Evolutionary conservation across 2,797 vertebrate species (phyloP).

Genomic region (Pseudochaenichthys georgianus): DNA sequence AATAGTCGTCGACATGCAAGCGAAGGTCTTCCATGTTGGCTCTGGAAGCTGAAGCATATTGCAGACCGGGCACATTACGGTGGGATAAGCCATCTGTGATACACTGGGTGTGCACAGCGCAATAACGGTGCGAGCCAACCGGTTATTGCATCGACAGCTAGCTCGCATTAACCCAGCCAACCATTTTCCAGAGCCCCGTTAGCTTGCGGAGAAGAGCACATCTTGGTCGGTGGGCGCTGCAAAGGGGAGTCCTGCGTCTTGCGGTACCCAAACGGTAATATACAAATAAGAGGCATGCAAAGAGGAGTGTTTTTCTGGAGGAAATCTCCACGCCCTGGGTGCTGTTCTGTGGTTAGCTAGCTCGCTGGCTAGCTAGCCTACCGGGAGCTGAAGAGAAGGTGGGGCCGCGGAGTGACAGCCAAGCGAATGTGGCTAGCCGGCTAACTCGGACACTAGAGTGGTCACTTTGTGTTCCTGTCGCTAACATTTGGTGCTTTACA

Average conservation of each 20-base stretch:
- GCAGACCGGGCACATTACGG: conserved; percentile 50
- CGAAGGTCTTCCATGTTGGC: conserved; percentile 46
- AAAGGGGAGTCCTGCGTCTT: conserved; percentile 21
- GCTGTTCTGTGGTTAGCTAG: conserved; percentile 68
- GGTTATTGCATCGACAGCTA: conserved; percentile 68
- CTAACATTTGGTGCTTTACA: conserved; percentile 25
- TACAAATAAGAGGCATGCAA: conserved; percentile 60
- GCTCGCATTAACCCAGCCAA: conserved; percentile 45
- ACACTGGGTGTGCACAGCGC: conserved; percentile 70
- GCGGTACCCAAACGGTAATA: conserved; percentile 22
- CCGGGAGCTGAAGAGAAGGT: conserved; percentile 78
- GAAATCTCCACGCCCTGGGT: conserved; percentile 74
- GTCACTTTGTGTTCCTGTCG: conserved; percentile 21
- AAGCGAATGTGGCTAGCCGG: conserved; percentile 79
- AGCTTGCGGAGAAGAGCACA: conserved; percentile 66
- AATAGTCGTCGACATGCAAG: conserved; percentile 56
- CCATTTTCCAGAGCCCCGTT: conserved; percentile 57
- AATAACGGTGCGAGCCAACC: conserved; percentile 66
- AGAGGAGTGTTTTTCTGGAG: conserved; percentile 64
- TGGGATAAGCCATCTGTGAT: conserved; percentile 71
- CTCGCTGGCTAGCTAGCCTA: conserved; percentile 66
- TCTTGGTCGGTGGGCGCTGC: conserved; percentile 56
- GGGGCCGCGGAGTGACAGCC: conserved; percentile 81
- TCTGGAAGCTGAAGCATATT: conserved; percentile 71
- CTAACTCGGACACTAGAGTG: conserved; percentile 55